A percentile compares a stretch with the other conserved stretches of the same genome.
phyloP scores from a whole-genome alignment of 2,797 vertebrate genomes.

The Sebastes hopkinsi region DNA sequence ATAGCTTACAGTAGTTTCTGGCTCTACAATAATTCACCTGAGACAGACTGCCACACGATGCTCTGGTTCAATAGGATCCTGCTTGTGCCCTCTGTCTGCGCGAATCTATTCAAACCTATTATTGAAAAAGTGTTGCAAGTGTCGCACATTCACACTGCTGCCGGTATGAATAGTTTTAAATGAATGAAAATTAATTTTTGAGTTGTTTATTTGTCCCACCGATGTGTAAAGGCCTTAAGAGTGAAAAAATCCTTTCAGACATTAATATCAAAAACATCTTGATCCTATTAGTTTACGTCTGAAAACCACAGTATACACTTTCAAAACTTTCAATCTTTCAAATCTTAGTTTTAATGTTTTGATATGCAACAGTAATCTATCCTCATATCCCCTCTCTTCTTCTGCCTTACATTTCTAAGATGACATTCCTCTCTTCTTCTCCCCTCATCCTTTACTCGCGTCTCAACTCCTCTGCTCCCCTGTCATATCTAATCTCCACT shows the following conservation, averaged over 20 bases:
- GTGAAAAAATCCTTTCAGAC: not conserved
- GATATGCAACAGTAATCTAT: not conserved
- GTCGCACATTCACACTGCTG: too few species aligned
- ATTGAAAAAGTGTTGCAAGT: too few species aligned
- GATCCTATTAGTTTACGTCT: not conserved
- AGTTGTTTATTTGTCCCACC: too few species aligned
- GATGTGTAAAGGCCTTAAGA: too few species aligned
- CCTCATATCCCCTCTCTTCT: not conserved
- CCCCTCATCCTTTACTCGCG: conserved; percentile 12
- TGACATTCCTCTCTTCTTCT: conserved; percentile 9
- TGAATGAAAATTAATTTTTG: too few species aligned
- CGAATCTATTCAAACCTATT: too few species aligned
- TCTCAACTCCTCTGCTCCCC: conserved; percentile 16
- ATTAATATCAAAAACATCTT: not conserved
- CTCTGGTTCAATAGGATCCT: too few species aligned
- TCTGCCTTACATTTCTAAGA: not conserved
- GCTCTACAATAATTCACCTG: too few species aligned
- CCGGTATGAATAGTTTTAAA: too few species aligned
- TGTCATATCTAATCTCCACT: conserved; percentile 44
- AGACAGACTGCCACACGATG: too few species aligned
- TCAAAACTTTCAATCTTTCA: not conserved
- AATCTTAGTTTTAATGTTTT: not conserved
- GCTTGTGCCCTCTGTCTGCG: too few species aligned
- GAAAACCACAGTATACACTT: not conserved
- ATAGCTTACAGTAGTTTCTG: too few species aligned